Percentiles rank a stretch among this genome's conserved stretches.
These are phyloP conservation scores for Zapus hudsonius DNA, from an alignment of 2,113 vertebrate genomes.

Conservation along the genomic window DNA sequence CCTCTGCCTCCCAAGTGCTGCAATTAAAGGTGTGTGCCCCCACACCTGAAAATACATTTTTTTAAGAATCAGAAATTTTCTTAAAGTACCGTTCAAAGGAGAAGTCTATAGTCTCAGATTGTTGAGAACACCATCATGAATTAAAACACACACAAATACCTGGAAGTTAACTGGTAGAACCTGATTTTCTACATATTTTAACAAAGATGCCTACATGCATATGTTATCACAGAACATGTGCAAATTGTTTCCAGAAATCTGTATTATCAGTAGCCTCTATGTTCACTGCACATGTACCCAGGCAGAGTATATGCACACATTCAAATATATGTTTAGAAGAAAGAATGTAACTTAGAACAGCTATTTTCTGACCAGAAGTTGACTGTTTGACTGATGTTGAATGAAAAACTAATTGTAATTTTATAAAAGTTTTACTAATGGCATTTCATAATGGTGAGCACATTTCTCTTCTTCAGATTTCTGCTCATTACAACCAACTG, in stretches of 20 bases:
- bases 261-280: not conserved
- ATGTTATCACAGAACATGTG: not conserved
- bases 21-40: no score
- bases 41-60: no score
- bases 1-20: no score
- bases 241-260: not conserved
- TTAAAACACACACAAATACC: not conserved
- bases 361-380: constrained; percentile 11
- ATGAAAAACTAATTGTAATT: constrained; percentile 20
- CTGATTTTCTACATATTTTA: not conserved
- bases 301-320: not conserved
- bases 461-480: constrained; percentile 24
- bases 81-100: not conserved
- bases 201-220: not conserved
- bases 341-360: constrained; percentile 5
- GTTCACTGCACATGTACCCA: not conserved
- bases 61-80: not conserved
- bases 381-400: not conserved
- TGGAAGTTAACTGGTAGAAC: not conserved
- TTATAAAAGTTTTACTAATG: constrained; percentile 45
- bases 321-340: not conserved
- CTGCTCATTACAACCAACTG: not conserved
- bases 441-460: not conserved
- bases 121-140: not conserved
- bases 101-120: not conserved